Conservation (phyloP, 2,888 invertebrate species). For the Sarcophaga caerulescens region DNA sequence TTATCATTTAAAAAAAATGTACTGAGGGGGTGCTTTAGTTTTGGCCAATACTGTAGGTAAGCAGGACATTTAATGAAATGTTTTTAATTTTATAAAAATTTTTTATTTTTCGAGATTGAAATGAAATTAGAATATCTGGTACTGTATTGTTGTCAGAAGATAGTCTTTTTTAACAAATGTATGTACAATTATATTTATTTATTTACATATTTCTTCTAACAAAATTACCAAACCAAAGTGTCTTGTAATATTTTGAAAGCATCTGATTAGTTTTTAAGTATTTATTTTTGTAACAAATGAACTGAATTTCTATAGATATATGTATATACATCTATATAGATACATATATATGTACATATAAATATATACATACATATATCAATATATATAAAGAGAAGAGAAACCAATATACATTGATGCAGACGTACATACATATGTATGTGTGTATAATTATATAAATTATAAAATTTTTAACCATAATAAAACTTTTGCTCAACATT, state of each 20-base stretch:
- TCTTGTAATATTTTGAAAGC: constrained; percentile 54
- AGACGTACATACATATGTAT: too few relatives aligned
- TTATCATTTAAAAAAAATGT: too few relatives aligned
- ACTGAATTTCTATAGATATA: constrained; percentile 52
- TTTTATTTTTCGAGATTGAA: too few relatives aligned
- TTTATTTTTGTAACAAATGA: constrained; percentile 42
- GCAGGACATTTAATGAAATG: too few relatives aligned
- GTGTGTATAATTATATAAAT: constrained; percentile 35
- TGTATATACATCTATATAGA: neutral
- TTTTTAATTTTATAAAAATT: too few relatives aligned
- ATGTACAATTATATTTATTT: constrained; percentile 7
- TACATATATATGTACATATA: neutral
- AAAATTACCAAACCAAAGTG: constrained; percentile 46
- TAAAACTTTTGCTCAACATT: constrained; percentile 25
- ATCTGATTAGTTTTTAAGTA: constrained; percentile 53
- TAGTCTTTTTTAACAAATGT: neutral
- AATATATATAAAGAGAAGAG: constrained; percentile 1
- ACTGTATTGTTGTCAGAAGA: too few relatives aligned
- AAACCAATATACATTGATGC: neutral
- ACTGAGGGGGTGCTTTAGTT: too few relatives aligned
- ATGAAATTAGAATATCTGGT: too few relatives aligned
- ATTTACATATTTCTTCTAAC: constrained; percentile 33
- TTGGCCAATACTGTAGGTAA: too few relatives aligned
- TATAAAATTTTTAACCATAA: constrained; percentile 14
- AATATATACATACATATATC: neutral